Base-by-base conservation (phyloP, 1,140 invertebrate species). In the Dinothrombium tinctorium region DNA sequence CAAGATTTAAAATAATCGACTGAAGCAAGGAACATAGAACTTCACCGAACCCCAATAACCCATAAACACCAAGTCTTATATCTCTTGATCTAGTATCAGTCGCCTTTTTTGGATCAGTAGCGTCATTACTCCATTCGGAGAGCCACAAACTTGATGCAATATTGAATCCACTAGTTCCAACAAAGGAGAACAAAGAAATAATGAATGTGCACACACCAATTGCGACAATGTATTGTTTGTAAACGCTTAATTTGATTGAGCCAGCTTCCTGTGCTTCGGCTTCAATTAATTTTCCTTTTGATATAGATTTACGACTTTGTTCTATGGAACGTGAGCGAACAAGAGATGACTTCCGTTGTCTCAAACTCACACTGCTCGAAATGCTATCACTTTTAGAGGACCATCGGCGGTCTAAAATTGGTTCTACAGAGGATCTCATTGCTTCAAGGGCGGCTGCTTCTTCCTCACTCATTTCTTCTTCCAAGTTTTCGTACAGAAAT, bases 21-120 rank as follows among this genome's bases (percentile, higher is more conserved):
- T 45, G 20, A 2, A 25, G 22, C 6, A 48, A n/a, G 5, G n/a
- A 33, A 17, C 17, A 41, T 11, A 42, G 9, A 42, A 40, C 42
- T 74, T 89, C 82, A 39, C 74, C 75, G 38, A 79, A 55, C 46
- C 83, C 83, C 38, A 87, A 68, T 19, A 67, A 77, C 42, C 75
- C 80, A 56, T 90, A 90, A 19, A 86, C 76, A 46, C 76, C 78
- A 33, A 90, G 65, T 56, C 84, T 83, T 56, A 79, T 64, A 56
- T 87, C 71, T 46, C 76, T 60, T 50, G 50, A 64, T 64, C 15
- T 48, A 12, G 58, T 68, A 54, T 73, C 57, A 19, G 33, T 31
- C 2, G 9, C 24, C 20, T 31, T 32, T 2, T 9, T 24, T 19
- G 47, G 46, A 35, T 51, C 37, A 3, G 43, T 14, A 3, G 53